phyloP scores from a whole-genome alignment of 2,113 vertebrate species.

The Excalfactoria chinensis region DNA sequence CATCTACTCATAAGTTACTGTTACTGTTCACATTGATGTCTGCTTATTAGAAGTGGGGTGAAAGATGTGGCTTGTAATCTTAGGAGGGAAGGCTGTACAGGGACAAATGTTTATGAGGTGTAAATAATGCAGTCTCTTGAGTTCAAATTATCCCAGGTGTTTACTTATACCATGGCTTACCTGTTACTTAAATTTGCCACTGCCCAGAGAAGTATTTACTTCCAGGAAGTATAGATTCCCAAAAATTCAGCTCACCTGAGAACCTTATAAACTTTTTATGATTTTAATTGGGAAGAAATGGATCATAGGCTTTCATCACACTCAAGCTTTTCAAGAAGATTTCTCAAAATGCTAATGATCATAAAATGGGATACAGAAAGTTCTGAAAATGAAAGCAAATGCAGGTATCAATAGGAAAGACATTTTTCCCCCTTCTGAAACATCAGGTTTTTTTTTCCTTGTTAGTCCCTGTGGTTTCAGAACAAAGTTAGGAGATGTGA shows the following conservation, averaged over 20 bases:
- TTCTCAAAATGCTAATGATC: background rate
- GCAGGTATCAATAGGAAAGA: accelerated
- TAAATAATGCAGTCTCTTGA: background rate
- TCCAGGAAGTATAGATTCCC: background rate
- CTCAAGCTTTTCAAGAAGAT: background rate
- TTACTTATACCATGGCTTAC: background rate
- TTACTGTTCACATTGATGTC: background rate
- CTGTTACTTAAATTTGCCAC: background rate
- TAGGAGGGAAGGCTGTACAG: accelerated
- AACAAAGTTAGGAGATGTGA: background rate
- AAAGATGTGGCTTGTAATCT: background rate
- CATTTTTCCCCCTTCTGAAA: background rate
- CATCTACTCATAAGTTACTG: background rate
- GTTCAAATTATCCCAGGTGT: background rate
- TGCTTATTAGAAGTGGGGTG: background rate
- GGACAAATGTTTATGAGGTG: background rate
- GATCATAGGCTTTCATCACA: background rate
- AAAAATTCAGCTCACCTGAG: background rate
- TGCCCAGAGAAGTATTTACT: background rate
- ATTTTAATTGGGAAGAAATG: background rate
- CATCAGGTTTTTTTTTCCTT: background rate
- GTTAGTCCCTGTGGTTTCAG: background rate
- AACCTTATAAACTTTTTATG: background rate
- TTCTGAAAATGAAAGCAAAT: background rate
- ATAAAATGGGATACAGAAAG: background rate